phyloP scores from a whole-genome alignment of 1,140 invertebrate genomes.

The Hylyphantes graminicola region DNA sequence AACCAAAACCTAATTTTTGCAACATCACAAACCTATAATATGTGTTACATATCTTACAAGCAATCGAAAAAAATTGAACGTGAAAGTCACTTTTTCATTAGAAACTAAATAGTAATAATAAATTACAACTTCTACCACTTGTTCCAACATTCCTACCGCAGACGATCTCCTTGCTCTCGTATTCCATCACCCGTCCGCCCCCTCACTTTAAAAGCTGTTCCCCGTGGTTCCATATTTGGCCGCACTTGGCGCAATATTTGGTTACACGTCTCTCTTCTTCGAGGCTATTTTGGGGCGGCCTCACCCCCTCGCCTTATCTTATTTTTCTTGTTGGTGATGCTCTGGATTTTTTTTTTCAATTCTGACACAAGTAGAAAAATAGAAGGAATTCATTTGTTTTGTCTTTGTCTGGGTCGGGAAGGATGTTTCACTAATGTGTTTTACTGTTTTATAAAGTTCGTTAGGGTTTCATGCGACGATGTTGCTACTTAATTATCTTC shows the following conservation, averaged over 20 bases:
- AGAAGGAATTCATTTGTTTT: too few species aligned
- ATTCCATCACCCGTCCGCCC: constrained; percentile 29
- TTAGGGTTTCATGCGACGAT: too few species aligned
- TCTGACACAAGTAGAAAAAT: too few species aligned
- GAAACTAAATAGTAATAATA: too few species aligned
- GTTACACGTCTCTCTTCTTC: constrained; percentile 22
- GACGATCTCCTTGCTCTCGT: constrained; percentile 6
- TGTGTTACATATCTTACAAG: too few species aligned
- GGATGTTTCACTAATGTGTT: too few species aligned
- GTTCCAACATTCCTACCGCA: constrained; percentile 30
- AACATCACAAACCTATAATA: too few species aligned
- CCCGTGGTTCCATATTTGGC: constrained; percentile 55
- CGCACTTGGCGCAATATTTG: constrained; percentile 34
- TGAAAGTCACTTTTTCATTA: too few species aligned
- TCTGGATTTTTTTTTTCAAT: not conserved
- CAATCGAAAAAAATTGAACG: too few species aligned
- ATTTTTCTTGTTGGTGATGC: not conserved
- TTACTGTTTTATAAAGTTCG: too few species aligned
- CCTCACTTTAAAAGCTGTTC: constrained; percentile 23
- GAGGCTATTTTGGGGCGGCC: constrained; percentile 15
- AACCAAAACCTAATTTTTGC: too few species aligned
- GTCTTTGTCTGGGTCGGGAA: not conserved
- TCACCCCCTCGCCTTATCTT: not conserved
- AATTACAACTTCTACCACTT: constrained; percentile 28
- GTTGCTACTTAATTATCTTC: too few species aligned